phyloP scores from a whole-genome alignment of 2,113 vertebrate species.

The Noctilio leporinus region DNA sequence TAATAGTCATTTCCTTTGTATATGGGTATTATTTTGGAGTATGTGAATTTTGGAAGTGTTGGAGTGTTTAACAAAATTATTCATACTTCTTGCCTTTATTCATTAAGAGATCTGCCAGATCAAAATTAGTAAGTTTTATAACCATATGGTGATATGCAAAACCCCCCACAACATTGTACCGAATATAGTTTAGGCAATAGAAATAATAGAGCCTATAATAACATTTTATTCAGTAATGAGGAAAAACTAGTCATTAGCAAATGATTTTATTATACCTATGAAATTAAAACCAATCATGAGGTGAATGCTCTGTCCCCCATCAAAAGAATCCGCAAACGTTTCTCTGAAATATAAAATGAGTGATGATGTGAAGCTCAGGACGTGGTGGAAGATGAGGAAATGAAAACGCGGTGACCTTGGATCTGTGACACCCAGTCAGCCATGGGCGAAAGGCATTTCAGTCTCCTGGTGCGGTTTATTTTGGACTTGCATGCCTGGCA shows the following conservation, averaged over 20 bases:
- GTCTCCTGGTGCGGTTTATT: conserved; percentile 23
- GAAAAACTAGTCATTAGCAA: background rate
- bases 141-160: background rate
- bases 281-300: background rate
- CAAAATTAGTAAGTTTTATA: background rate
- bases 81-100: background rate
- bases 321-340: background rate
- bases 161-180: background rate
- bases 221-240: background rate
- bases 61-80: background rate
- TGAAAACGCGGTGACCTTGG: background rate
- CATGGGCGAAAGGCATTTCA: background rate
- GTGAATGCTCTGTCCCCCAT: background rate
- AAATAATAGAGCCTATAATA: background rate
- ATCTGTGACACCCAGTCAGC: background rate
- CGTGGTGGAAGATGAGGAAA: background rate
- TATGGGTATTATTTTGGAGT: background rate
- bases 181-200: background rate
- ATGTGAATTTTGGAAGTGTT: conserved; percentile 3
- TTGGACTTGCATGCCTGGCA: background rate
- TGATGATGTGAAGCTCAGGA: background rate
- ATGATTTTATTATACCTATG: background rate
- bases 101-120: background rate
- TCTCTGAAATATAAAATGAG: background rate
- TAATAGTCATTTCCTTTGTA: background rate